Base-by-base conservation (phyloP, 2,113 vertebrate species). In the Acrocephalus kingi region DNA sequence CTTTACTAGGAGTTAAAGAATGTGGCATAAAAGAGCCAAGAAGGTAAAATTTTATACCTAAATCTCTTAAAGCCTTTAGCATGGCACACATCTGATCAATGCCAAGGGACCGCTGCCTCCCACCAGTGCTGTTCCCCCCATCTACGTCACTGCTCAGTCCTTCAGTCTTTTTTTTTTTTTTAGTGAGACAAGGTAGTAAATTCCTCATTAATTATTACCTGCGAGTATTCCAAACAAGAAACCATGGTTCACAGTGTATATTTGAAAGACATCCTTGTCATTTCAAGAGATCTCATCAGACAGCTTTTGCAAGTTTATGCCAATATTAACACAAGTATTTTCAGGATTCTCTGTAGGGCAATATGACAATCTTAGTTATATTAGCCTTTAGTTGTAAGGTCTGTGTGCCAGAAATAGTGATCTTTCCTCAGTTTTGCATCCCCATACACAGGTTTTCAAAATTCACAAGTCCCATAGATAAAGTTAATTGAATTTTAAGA, bases 181-280 rank as follows among this genome's bases (percentile, higher is more conserved):
- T 4, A n/a, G 0, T 28, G n/a, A 87, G 37, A 46, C 43, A 63
- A 63, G 17, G 15, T 33, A 77, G n/a, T 24, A 79, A 51, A 43
- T 59, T 92, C 25, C 21, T 62, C 28, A n/a, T 58, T 61, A 62
- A 81, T 84, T 87, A 75, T 68, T 39, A 54, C 41, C 30, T 35
- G 30, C 51, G 15, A 83, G n/a, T 23, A 85, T 27, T 37, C 45
- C 35, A 79, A 51, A 78, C 63, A 82, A 87, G 5, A 85, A 92
- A 79, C 10, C 0, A 0, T 10, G 3, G 14, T 33, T 75, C 11
- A 3, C 15, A 55, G 33, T 25, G 55, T 27, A 30, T 28, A 43
- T 56, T 55, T 10, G 2, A 67, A 83, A 48, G 31, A n/a, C 11
- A 48, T 24, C 3, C 24, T 52, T 49, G 61, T 37, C 37, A 61